A percentile compares a stretch with the other conserved stretches of the same genome.
Conservation (phyloP, 2,113 vertebrate species). For the Hypomesus transpacificus region DNA sequence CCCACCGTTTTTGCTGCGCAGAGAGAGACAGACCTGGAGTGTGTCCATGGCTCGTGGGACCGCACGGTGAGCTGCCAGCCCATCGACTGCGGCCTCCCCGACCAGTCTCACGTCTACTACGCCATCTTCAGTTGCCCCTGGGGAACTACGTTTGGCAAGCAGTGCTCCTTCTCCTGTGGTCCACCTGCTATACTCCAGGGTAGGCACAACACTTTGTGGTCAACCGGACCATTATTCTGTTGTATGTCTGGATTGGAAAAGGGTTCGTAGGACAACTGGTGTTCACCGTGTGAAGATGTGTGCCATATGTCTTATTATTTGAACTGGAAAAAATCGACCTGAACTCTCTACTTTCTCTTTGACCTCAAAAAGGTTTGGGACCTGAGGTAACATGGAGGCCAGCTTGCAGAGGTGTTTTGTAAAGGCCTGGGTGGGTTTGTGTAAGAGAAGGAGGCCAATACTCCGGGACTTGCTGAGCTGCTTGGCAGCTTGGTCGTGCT, state of each 20-base stretch:
- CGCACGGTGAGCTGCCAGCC: slow-evolving; percentile 77
- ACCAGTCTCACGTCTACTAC: slow-evolving; percentile 80
- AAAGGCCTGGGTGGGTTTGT: background rate
- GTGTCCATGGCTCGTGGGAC: slow-evolving; percentile 83
- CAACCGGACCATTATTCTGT: background rate
- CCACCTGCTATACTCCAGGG: slow-evolving; percentile 93
- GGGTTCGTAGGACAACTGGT: background rate
- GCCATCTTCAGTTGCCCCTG: slow-evolving; percentile 83
- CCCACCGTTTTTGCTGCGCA: slow-evolving; percentile 45
- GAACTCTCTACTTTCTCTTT: background rate
- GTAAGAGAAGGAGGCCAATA: background rate
- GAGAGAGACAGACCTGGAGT: slow-evolving; percentile 75
- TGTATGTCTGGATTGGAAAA: background rate
- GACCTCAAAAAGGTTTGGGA: background rate
- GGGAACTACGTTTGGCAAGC: slow-evolving; percentile 83
- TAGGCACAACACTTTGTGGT: slow-evolving; percentile 44
- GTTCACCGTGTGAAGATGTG: no score
- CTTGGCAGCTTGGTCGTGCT: background rate
- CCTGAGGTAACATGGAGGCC: background rate
- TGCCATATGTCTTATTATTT: no score
- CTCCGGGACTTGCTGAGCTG: background rate
- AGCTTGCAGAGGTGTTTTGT: background rate
- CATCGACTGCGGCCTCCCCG: slow-evolving; percentile 81
- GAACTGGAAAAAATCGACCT: no score
- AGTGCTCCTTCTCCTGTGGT: slow-evolving; percentile 86